phyloP scores from a whole-genome alignment of 2,113 vertebrate species.

The Lycaon pictus region DNA sequence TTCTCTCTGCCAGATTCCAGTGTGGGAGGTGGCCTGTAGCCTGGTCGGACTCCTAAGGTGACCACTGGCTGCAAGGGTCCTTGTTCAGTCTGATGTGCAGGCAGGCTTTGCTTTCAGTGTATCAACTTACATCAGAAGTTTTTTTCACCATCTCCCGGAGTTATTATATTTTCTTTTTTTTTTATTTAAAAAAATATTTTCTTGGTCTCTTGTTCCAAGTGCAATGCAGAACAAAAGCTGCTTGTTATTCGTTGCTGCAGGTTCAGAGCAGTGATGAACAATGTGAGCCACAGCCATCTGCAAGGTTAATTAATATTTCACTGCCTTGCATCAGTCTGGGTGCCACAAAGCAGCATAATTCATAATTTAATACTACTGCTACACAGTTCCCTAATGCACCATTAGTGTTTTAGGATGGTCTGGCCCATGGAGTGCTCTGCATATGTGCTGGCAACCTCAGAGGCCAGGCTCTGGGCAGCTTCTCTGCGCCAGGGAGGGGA shows the following conservation, averaged over 20 bases:
- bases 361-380: background rate
- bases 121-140: background rate
- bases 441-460: background rate
- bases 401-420: background rate
- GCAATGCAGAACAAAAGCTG: background rate
- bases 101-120: background rate
- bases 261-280: background rate
- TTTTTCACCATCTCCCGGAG: background rate
- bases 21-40: background rate
- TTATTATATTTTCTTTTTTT: background rate
- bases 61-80: background rate
- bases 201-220: background rate
- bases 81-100: too few species aligned
- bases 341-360: background rate
- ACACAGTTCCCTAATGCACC: slow-evolving; percentile 34
- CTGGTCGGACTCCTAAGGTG: background rate
- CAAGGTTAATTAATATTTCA: slow-evolving; percentile 77
- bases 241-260: background rate
- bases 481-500: background rate
- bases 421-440: fast-evolving
- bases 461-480: background rate
- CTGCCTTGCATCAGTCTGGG: slow-evolving; percentile 65
- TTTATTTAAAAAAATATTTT: background rate
- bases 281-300: background rate
- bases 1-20: background rate